Evolutionary conservation across 2,888 invertebrate genomes (phyloP), one percentile per base, ranked within the genome.

Genomic region (Gerris lacustris): DNA sequence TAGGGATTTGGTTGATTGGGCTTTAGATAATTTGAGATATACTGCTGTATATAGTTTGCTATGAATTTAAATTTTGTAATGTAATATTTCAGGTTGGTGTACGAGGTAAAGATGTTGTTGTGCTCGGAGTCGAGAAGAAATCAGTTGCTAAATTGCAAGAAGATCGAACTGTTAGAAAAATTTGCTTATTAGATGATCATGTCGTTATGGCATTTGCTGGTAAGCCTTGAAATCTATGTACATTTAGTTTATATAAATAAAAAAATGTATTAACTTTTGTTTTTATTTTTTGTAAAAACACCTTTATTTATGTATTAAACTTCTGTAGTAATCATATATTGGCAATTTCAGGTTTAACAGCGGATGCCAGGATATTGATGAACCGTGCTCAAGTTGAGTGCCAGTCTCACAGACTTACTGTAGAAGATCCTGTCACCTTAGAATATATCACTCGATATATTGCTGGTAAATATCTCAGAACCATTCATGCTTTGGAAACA

Each of bases 141-240:
- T 98, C 98, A 0, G 96, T 99, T 43, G 97, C 98, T 0, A 98
- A 97, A 80, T 84, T 99, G 66, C 99, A 99, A 82, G 98, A 99
- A 81, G 99, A 99, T 81, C 87, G 99, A 77, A 99, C 98, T 72
- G 96, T 98, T 4, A 86, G 97, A 73, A 98, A 98, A 84, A 98
- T 99, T 77, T 98, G 98, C 77, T 86, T 96, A 43, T 83, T 99
- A 69, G 99, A 99, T 81, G 94, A 96, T 80, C 99, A 99, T 85
- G 96, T 99, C 75, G 96, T 99, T 45, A 96, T 99, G 91, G 98
- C 99, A 6, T 99, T 99, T 83, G 98, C 98, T 79, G 89, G 87
- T 86, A 76, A 72, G 68, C 31, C 31, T 68, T n/a, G n/a, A n/a
- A n/a, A n/a, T n/a, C 31, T 31, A 31, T 31, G 31, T 31, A 31